These are phyloP conservation scores for Lasius fuliginosus DNA, from an alignment of 2,888 invertebrate genomes.

Conservation along the genomic window DNA sequence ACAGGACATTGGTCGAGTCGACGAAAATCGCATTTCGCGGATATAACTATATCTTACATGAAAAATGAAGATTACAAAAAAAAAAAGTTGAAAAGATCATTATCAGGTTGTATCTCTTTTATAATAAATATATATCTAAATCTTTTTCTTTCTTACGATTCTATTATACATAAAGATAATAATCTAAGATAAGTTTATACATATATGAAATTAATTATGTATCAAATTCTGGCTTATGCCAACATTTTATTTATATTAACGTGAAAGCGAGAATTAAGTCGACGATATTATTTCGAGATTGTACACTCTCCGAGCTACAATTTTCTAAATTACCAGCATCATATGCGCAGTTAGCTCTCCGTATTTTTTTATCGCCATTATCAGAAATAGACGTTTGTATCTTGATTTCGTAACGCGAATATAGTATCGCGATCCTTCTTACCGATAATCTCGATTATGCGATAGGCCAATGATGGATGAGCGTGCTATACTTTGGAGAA, in stretches of 20 bases:
- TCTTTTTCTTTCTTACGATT: background rate
- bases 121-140: background rate
- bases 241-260: slow-evolving; percentile 6
- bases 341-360: background rate
- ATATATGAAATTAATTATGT: background rate
- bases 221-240: background rate
- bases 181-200: background rate
- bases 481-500: slow-evolving; percentile 38
- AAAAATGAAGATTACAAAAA: slow-evolving; percentile 31
- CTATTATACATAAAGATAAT: background rate
- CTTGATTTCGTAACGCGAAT: background rate
- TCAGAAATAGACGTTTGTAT: background rate
- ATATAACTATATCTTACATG: slow-evolving; percentile 28
- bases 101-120: background rate
- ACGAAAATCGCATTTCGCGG: slow-evolving; percentile 60
- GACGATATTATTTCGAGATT: background rate
- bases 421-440: background rate
- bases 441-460: slow-evolving; percentile 15
- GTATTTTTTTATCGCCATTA: background rate
- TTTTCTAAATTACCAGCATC: background rate
- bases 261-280: background rate
- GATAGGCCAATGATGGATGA: slow-evolving; percentile 38
- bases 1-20: slow-evolving; percentile 46
- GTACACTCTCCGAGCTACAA: background rate
- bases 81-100: background rate